These are phyloP conservation scores for Trichechus manatus DNA, from an alignment of 2,113 vertebrate genomes.

Conservation along the genomic window DNA sequence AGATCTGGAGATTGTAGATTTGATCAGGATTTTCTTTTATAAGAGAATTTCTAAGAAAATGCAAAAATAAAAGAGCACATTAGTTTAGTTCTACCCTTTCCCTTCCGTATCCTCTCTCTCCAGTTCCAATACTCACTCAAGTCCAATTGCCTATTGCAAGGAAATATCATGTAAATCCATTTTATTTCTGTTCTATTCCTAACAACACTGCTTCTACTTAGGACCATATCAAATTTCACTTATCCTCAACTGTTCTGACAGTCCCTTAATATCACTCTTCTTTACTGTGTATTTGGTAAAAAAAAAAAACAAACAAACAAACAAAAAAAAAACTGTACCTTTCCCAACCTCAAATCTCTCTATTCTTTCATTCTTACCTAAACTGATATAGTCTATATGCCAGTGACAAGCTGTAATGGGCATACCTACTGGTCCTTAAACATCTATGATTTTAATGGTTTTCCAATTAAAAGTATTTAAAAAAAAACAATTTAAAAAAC, in stretches of 20 bases:
- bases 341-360: not conserved
- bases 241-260: not conserved
- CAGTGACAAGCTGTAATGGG: not conserved
- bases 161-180: not conserved
- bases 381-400: not conserved
- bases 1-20: not conserved
- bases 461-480: not conserved
- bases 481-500: not conserved
- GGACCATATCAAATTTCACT: not conserved
- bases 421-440: not conserved
- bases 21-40: not conserved
- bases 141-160: not conserved
- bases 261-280: not conserved
- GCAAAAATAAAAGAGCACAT: not conserved
- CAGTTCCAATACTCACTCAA: not conserved
- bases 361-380: not conserved
- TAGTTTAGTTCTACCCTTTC: not conserved
- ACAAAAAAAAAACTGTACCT: not conserved
- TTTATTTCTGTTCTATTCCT: not conserved
- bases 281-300: not conserved
- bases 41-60: not conserved
- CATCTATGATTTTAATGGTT: not conserved
- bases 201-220: not conserved
- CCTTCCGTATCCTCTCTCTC: not conserved
- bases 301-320: too few relatives aligned